Evolutionary conservation across 2,888 invertebrate genomes (phyloP).

Genomic region (Holacanthella duospinosa): DNA sequence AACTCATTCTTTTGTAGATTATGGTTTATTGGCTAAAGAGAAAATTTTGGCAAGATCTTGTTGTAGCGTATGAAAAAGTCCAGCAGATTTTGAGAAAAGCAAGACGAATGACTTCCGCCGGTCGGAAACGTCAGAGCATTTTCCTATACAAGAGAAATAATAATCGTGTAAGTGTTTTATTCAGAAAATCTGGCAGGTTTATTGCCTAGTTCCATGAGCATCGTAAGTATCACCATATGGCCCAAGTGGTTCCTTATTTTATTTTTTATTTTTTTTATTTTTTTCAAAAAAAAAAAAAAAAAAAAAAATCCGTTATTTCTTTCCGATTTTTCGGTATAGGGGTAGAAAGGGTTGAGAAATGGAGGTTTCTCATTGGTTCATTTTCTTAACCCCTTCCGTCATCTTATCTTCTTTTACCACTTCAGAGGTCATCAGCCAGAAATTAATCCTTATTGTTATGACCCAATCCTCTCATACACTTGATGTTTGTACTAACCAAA

Average conservation of each 20-base stretch:
- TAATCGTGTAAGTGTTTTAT: neutral
- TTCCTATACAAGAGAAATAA: neutral
- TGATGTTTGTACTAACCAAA: neutral
- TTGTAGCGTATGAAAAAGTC: no score
- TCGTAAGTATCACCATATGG: neutral
- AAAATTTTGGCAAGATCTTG: no score
- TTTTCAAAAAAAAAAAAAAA: neutral
- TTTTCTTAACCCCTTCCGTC: neutral
- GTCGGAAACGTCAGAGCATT: slow-evolving; percentile 1
- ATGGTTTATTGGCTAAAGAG: no score
- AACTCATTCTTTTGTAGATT: no score
- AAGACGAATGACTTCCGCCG: slow-evolving; percentile 1
- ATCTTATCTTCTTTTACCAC: neutral
- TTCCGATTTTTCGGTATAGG: neutral
- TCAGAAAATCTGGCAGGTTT: neutral
- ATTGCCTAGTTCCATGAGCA: neutral
- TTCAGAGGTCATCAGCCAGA: neutral
- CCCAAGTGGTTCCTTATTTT: no score
- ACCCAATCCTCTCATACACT: neutral
- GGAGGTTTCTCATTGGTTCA: neutral
- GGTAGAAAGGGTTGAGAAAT: neutral
- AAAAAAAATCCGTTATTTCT: neutral
- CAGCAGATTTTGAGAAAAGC: neutral
- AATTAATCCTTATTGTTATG: slow-evolving; percentile 6
- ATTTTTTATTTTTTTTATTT: no score